Evolutionary conservation across 2,797 vertebrate species (phyloP), one percentile per base, ranked within the genome.

Genomic region (Ctenopoma multispine): DNA sequence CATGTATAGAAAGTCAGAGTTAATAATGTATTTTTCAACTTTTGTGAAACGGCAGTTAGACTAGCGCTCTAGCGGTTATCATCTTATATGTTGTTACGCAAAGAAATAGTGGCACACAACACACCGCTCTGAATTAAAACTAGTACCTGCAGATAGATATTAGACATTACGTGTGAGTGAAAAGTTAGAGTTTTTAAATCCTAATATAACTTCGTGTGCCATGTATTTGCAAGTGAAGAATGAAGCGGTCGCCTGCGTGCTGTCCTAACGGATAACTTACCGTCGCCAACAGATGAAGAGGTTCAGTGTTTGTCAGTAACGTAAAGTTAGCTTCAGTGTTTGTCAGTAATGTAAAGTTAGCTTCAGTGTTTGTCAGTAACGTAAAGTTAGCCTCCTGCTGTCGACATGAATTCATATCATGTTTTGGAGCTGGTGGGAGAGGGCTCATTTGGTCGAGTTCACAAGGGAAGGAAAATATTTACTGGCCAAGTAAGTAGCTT

Each of bases 361-460:
- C n/a, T 54, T 27, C 1, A 4, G 43, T 38, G 31, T 23, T 34
- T 10, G 34, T 40, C 14, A 2, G 51, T n/a, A 34, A 23, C 13
- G 40, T 36, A 1, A 4, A 34, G 43, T 34, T 65, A 56, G 31
- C n/a, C 18, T 31, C 15, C 55, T n/a, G 27, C 27, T 21, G 49
- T 49, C 14, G 44, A 40, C 17, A 99, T 99, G 97, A 93, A 98
- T 61, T 89, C 74, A 1, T 99, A 99, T 82, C 96, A 96, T 23
- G 92, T 99, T 7, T 77, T 98, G 89, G 95, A 97, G 80, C 82
- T 96, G 91, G 96, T 96, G 58, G 98, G 98, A 17, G 96, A 98
- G 80, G 98, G 98, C 15, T 99, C 97, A 8, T 99, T 96, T 44
- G 98, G 98, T 27, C 95, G 95, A 15, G 98, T 99, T 54, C 95